Evolutionary conservation across 2,888 invertebrate species (phyloP).

Genomic region (Hirtodrosophila alboralis): DNA sequence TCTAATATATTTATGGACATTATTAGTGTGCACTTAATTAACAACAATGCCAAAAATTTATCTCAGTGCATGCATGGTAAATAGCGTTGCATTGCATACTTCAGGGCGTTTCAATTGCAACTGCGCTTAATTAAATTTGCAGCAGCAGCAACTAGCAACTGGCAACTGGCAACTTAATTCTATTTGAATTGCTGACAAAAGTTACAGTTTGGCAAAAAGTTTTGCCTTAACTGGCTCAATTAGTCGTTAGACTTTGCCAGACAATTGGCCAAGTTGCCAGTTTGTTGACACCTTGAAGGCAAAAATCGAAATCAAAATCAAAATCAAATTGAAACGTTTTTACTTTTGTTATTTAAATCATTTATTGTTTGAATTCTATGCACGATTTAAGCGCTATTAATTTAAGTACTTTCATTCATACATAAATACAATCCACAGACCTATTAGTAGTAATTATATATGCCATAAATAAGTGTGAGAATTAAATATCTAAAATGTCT

Average conservation of each 20-base stretch:
- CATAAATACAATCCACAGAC: neutral
- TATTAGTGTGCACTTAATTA: slow-evolving; percentile 16
- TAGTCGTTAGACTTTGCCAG: slow-evolving; percentile 39
- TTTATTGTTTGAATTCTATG: slow-evolving; percentile 22
- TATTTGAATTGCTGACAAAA: slow-evolving; percentile 44
- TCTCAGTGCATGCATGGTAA: slow-evolving; percentile 20
- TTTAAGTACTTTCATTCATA: neutral
- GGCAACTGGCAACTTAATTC: slow-evolving; percentile 40
- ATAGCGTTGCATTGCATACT: slow-evolving; percentile 41
- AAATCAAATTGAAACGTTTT: slow-evolving; percentile 5
- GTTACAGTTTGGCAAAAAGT: slow-evolving; percentile 35
- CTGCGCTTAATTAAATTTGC: slow-evolving; percentile 58
- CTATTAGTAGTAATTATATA: slow-evolving; percentile 34
- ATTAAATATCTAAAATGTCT: slow-evolving; percentile 12
- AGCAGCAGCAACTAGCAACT: slow-evolving; percentile 4
- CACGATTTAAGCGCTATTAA: slow-evolving; percentile 34
- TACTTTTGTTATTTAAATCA: slow-evolving; percentile 14
- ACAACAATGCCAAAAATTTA: slow-evolving; percentile 31
- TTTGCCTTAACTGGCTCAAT: slow-evolving; percentile 45
- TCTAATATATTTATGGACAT: neutral
- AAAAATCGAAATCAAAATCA: slow-evolving; percentile 15
- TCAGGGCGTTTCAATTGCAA: slow-evolving; percentile 32
- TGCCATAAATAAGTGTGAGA: slow-evolving; percentile 32
- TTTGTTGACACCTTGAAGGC: slow-evolving; percentile 13
- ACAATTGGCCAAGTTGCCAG: slow-evolving; percentile 45